Evolutionary conservation across 2,113 vertebrate species (phyloP), one percentile per base, ranked within the genome.

Genomic region (Marmota monax): DNA sequence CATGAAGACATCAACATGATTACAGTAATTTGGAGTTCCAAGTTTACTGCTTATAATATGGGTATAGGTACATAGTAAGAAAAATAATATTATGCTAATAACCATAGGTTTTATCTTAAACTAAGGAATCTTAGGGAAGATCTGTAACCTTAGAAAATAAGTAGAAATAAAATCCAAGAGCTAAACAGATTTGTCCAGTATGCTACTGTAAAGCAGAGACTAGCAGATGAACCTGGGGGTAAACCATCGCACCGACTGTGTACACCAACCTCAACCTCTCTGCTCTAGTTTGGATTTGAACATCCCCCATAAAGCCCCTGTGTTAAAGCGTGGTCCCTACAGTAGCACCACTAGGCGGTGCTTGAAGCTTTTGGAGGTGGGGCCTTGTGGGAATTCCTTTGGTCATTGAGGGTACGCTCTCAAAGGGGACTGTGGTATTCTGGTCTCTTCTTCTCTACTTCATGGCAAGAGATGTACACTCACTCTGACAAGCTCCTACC

Each of bases 11-110:
- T 45, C 18, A 27, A 94, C 65, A 12, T 79, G 79, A 82, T 37
- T 65, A 56, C 56, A 53, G 27, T 88, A 89, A 73, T 69, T 93
- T 94, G 20, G 51, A 77, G 42, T 80, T 90, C 79, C 56, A 82
- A 53, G 14, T 27, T 83, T 51, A 77, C 39, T 70, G 23, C 16
- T 87, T 34, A 73, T 69, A 78, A 79, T 34, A 63, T 37, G 48
- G 29, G 12, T 80, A 51, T 27, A 32, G 7, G 67, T 79, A 76
- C 48, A 29, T 72, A 61, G 74, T 56, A 89, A 72, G 51, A 61
- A 79, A 37, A 89, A 70, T 56, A 37, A 78, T 58, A 84, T 63
- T 88, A 32, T 37, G 29, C 56, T 78, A 74, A 85, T 78, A 78
- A 0, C 17, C 4, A 78, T 32, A 39, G 10, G 42, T 96, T 92